Evolutionary conservation across 2,113 vertebrate genomes (phyloP).

Genomic region (Orientallactaga bullata): DNA sequence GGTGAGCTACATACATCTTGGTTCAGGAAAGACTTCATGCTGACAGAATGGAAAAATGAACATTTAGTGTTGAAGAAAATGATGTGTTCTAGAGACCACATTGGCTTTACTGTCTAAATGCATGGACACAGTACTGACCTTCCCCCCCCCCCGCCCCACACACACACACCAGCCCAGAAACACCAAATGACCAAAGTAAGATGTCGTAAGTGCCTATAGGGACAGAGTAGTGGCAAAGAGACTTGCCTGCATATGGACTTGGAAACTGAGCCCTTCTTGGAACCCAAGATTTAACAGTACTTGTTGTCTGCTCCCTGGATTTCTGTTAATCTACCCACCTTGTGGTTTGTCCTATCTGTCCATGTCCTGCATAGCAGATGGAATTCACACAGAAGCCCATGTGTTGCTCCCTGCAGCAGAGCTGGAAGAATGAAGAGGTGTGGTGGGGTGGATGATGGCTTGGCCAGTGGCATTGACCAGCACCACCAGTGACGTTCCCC

Average conservation of each 20-base stretch:
- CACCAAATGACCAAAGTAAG: neutral
- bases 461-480: neutral
- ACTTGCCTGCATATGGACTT: neutral
- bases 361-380: neutral
- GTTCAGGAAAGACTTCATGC: neutral
- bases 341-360: neutral
- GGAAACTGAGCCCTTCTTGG: neutral
- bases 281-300: neutral
- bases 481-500: no score
- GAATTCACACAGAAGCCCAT: neutral
- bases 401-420: neutral
- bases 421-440: neutral
- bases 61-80: neutral
- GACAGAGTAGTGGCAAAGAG: neutral
- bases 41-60: neutral
- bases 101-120: neutral
- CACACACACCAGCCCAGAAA: neutral
- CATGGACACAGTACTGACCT: rapidly evolving
- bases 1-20: neutral
- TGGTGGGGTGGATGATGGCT: neutral
- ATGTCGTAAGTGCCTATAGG: neutral
- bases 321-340: neutral
- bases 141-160: no score
- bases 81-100: neutral
- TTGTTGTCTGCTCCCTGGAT: neutral